Evolutionary conservation across 2,888 invertebrate genomes (phyloP).

Genomic region (Ophonus ardosiacus): DNA sequence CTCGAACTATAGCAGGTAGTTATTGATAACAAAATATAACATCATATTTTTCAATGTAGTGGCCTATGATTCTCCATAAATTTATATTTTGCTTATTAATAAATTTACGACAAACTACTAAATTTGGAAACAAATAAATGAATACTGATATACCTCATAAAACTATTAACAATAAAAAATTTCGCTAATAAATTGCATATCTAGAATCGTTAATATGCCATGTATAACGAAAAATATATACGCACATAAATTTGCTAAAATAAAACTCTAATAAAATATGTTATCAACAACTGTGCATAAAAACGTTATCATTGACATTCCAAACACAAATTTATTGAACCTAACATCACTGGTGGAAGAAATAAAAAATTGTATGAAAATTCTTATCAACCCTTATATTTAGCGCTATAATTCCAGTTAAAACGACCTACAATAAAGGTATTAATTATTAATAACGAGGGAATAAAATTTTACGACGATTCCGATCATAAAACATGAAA

Average conservation of each 20-base stretch:
- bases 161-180: neutral
- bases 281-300: conserved; percentile 4
- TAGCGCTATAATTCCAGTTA: conserved; percentile 21
- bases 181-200: neutral
- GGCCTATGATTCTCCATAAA: no score
- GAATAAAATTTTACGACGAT: conserved; percentile 48
- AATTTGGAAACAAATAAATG: neutral
- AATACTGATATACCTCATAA: neutral
- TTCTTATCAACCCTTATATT: conserved; percentile 20
- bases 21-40: no score
- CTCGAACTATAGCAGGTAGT: no score
- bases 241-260: conserved; percentile 1
- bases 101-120: no score
- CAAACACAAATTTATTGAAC: conserved; percentile 27
- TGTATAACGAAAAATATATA: neutral
- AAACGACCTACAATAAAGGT: conserved; percentile 35
- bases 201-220: neutral
- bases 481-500: conserved; percentile 39
- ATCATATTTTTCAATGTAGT: no score
- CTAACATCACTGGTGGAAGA: neutral
- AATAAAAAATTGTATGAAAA: conserved; percentile 18
- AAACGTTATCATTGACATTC: conserved; percentile 19
- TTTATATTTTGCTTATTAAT: no score
- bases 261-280: conserved; percentile 3
- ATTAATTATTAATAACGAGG: conserved; percentile 53